Evolutionary conservation across 2,113 vertebrate species (phyloP), one percentile per base, ranked within the genome.

Genomic region (Alethe diademata): DNA sequence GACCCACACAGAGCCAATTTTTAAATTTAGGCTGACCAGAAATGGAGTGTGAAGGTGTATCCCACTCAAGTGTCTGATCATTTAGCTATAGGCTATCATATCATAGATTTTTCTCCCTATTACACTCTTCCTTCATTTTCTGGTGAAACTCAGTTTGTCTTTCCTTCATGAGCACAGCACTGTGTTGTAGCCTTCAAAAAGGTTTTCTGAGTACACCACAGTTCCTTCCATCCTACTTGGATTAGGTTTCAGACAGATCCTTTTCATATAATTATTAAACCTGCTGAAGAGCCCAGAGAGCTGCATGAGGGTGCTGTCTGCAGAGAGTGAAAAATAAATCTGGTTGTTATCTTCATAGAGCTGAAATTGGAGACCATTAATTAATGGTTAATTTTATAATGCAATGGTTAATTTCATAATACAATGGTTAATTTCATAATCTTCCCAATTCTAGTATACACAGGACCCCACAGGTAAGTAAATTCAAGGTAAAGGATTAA

Each of bases 401-500:
- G 62, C 26, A 26, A 28, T 28, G 50, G 70, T 81, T 89, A 90
- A 71, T 90, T 91, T 84, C 71, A 78, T 76, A 85, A 90, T 82
- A 66, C 26, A 26, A 28, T 28, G 50, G 70, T 81, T 89, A 90
- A 71, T 90, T 91, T 84, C 71, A 78, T 79, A 85, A 90, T 82
- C 62, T 92, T 84, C 23, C 14, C 33, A 79, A 28, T 75, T 92
- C 91, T 72, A 81, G 64, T 72, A 65, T 43, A 85, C 14, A 42
- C 35, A 53, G 40, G 36, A 54, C 25, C 89, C 57, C 36, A 84
- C 35, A 85, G 42, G 91, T 87, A 71, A 78, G 57, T 56, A 75
- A 87, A 45, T 85, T 90, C 62, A 94, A 92, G 66, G 78, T 54
- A 88, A 54, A 93, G 53, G 45, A 93, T 92, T 90, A 88, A 87